These are phyloP conservation scores for Acomys russatus DNA, from an alignment of 2,797 vertebrate species.

Conservation along the genomic window DNA sequence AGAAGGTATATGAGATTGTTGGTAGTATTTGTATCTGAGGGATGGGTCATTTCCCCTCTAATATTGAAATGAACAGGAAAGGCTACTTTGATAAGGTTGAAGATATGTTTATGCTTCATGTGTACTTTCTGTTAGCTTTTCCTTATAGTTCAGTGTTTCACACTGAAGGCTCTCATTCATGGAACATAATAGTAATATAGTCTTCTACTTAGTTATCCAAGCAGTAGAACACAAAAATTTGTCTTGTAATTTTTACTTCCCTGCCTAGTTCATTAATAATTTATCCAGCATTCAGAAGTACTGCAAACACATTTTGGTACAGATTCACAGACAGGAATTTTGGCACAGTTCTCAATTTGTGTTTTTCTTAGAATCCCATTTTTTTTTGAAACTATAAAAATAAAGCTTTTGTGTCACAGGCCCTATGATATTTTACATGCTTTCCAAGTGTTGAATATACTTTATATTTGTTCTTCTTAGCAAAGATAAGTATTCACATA, in stretches of 20 bases:
- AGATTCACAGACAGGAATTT: background rate
- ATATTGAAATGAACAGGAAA: background rate
- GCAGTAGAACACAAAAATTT: background rate
- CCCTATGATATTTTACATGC: background rate
- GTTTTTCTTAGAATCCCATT: background rate
- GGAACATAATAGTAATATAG: background rate
- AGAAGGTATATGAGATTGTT: background rate
- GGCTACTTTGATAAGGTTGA: background rate
- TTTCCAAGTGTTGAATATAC: background rate
- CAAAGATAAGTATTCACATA: background rate
- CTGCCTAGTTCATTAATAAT: background rate
- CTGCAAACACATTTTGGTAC: background rate
- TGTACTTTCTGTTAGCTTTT: no score
- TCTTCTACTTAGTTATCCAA: background rate
- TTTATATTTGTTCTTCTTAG: background rate
- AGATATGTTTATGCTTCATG: background rate
- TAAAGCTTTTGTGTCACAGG: background rate
- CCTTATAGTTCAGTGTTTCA: background rate
- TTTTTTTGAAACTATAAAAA: background rate
- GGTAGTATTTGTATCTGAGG: background rate
- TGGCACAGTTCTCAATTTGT: background rate
- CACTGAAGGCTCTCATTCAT: background rate
- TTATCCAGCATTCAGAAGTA: background rate
- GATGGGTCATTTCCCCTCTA: background rate
- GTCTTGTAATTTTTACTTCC: background rate